phyloP scores from a whole-genome alignment of 2,888 invertebrate species.

The Biston betularia region DNA sequence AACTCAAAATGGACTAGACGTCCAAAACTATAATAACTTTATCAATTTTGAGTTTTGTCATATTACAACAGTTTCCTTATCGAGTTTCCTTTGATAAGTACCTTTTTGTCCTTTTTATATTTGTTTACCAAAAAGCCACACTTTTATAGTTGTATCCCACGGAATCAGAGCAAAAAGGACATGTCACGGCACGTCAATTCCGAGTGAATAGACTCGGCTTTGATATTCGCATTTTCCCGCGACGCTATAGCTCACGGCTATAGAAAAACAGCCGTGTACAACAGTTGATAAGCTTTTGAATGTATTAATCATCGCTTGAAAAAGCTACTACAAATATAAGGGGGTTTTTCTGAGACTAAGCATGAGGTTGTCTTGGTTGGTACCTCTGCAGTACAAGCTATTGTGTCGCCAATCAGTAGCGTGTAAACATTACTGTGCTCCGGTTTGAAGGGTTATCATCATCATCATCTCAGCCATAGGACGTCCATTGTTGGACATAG shows the following conservation, averaged over 20 bases:
- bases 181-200: constrained; percentile 14
- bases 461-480: no score
- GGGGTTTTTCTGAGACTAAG: no score
- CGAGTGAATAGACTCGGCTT: constrained; percentile 9
- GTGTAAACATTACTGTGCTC: no score
- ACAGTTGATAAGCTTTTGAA: not conserved
- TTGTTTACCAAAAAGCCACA: constrained; percentile 13
- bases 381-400: no score
- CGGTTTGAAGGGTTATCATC: no score
- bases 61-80: constrained; percentile 5
- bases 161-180: constrained; percentile 1
- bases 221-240: constrained; percentile 6
- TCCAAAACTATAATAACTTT: constrained; percentile 5
- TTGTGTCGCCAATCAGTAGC: no score
- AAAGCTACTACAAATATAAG: not conserved
- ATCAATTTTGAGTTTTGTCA: constrained; percentile 9
- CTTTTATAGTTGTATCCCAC: constrained; percentile 10
- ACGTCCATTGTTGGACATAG: no score
- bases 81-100: constrained; percentile 7
- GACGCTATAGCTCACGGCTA: constrained; percentile 2
- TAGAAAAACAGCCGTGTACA: not conserved
- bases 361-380: no score
- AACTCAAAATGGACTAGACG: not conserved
- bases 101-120: constrained; percentile 10
- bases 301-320: not conserved